Evolutionary conservation across 2,797 vertebrate species (phyloP).

Genomic region (Gadopsis marmoratus): DNA sequence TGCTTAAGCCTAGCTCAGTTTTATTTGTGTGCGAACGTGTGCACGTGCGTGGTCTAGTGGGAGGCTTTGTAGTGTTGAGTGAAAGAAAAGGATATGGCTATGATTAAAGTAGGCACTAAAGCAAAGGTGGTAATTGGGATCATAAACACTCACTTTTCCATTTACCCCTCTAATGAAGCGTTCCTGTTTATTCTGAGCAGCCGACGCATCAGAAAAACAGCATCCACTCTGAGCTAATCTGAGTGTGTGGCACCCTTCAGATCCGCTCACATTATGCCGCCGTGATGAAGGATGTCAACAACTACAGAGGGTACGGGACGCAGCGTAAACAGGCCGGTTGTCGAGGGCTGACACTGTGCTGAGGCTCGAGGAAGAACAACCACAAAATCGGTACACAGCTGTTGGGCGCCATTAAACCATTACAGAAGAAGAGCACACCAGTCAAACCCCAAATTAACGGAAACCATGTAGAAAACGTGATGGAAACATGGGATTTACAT

Average conservation of each 20-base stretch:
- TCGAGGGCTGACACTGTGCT: background rate
- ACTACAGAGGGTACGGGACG: background rate
- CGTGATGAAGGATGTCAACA: slow-evolving; percentile 43
- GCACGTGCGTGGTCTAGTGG: slow-evolving; percentile 47
- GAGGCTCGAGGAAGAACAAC: background rate
- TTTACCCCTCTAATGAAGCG: slow-evolving; percentile 79
- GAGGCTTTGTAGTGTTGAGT: slow-evolving; percentile 61
- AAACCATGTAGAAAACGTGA: background rate
- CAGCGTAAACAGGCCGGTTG: slow-evolving; percentile 11
- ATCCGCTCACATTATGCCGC: slow-evolving; percentile 43
- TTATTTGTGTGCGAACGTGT: slow-evolving; percentile 50
- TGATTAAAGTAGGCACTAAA: slow-evolving; percentile 83
- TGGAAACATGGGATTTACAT: background rate
- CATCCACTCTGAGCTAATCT: slow-evolving; percentile 41
- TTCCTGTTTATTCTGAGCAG: slow-evolving; percentile 71
- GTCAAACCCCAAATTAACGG: background rate
- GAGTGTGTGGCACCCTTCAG: slow-evolving; percentile 32
- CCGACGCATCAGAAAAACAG: slow-evolving; percentile 66
- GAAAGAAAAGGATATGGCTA: slow-evolving; percentile 74
- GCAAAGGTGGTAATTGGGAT: slow-evolving; percentile 84
- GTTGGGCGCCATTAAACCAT: background rate
- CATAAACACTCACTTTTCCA: slow-evolving; percentile 86
- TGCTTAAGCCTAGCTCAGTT: slow-evolving; percentile 30
- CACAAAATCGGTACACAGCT: background rate
- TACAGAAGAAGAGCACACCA: background rate